phyloP scores from a whole-genome alignment of 2,888 invertebrate genomes.

The Leptinotarsa tumamoca region DNA sequence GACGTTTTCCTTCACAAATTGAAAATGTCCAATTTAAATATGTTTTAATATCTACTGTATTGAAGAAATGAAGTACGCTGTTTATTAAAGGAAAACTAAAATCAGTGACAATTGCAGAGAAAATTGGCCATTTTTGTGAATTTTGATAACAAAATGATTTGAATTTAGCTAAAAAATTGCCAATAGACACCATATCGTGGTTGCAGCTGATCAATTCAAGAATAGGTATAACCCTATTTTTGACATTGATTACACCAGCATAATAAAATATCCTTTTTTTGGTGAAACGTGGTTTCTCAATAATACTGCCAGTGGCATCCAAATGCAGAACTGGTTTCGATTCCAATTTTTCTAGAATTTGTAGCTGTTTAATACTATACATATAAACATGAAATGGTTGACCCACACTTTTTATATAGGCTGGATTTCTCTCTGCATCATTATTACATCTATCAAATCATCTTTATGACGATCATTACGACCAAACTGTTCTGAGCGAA shows the following conservation, averaged over 20 bases:
- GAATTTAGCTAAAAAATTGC: slow-evolving; percentile 24
- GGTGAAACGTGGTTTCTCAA: too few species aligned
- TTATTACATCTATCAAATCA: too few species aligned
- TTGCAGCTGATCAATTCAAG: slow-evolving; percentile 24
- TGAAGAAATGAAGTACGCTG: slow-evolving; percentile 6
- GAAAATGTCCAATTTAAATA: slow-evolving; percentile 20
- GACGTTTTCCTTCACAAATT: slow-evolving; percentile 9
- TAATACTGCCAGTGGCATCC: too few species aligned
- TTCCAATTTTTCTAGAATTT: too few species aligned
- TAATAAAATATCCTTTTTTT: slow-evolving; percentile 3
- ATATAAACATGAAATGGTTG: too few species aligned
- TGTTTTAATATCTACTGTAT: slow-evolving; percentile 22
- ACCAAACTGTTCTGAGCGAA: too few species aligned
- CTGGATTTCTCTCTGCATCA: too few species aligned
- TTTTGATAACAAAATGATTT: slow-evolving; percentile 23
- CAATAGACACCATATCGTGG: slow-evolving; percentile 27
- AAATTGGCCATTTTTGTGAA: slow-evolving; percentile 26
- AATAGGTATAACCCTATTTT: slow-evolving; percentile 23
- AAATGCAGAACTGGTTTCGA: too few species aligned
- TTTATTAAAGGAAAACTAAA: slow-evolving; percentile 25
- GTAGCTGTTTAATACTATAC: too few species aligned
- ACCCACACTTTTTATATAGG: too few species aligned
- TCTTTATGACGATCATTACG: too few species aligned
- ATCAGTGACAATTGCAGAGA: slow-evolving; percentile 26
- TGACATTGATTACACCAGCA: slow-evolving; percentile 22